Evolutionary conservation across 2,888 invertebrate genomes (phyloP), one percentile per base, ranked within the genome.

Genomic region (Hypsopygia costalis): DNA sequence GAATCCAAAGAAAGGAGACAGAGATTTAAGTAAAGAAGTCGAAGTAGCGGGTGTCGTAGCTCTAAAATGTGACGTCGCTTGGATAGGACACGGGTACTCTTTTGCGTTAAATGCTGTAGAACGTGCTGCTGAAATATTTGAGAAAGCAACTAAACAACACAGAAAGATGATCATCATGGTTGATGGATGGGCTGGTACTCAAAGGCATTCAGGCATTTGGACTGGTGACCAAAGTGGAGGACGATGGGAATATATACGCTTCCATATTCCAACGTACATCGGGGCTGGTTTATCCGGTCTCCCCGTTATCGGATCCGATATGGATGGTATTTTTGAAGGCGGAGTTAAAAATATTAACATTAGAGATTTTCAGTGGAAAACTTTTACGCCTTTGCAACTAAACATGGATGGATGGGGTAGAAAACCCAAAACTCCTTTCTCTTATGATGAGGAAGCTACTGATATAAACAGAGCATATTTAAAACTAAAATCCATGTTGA

Each of bases 361-460:
- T 36, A 67, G 87, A 37, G 87, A 88, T 55, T 88, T 69, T 49
- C 87, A 88, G 58, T 88, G 87, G 87, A 88, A 88, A 48, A 45
- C 85, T 1, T 88, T 88, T 49, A 87, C 87, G 16, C 86, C 87
- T 3, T 51, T 88, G 25, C 87, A 88, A 49, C 52, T 88, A 29
- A 87, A 86, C 41, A 88, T 87, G 87, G 87, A 88, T 43, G 87
- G 87, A 7, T 88, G 87, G 87, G 87, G 86, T 1, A 53, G 51
- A 11, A 66, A 60, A 4, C 74, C 63, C 11, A 88, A 88, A 65
- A 79, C 78, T 4, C 87, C 87, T 7, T 88, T 87, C 41, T 62
- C 64, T 49, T 81, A 67, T 47, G 82, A 81, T 43, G 53, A 69
- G 0, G 74, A 79, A 59, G 71, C 80, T n/a, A 70, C 55, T 40